Conservation (phyloP, 2,888 invertebrate species). For the Andrena haemorrhoa region DNA sequence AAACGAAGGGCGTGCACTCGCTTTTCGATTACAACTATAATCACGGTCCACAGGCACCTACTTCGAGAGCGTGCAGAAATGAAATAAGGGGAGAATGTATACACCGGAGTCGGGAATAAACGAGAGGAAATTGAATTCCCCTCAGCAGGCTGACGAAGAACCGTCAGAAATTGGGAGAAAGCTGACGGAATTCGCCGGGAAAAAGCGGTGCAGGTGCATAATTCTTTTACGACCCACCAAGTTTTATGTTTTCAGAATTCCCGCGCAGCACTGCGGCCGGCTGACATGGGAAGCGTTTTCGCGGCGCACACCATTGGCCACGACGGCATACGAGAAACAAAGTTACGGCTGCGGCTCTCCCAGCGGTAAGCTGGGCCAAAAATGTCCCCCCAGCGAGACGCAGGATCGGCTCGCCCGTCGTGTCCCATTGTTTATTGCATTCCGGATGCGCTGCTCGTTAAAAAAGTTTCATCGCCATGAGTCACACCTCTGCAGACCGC, state of each 20-base stretch:
- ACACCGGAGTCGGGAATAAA: no score
- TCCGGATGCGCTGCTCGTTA: conserved; percentile 75
- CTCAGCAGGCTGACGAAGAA: no score
- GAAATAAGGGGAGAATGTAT: background rate
- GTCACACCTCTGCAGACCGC: conserved; percentile 65
- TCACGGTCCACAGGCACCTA: background rate
- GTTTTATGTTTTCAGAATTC: conserved; percentile 54
- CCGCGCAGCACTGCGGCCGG: conserved; percentile 6
- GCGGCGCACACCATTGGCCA: conserved; percentile 44
- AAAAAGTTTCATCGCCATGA: conserved; percentile 75
- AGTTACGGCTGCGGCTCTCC: conserved; percentile 49
- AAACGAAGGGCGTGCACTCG: background rate
- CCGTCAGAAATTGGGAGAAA: background rate
- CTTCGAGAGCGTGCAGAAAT: background rate
- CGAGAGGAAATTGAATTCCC: no score
- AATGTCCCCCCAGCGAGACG: conserved; percentile 55
- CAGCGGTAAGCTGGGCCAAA: conserved; percentile 51
- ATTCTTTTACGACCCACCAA: conserved; percentile 41
- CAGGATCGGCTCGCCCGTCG: conserved; percentile 25
- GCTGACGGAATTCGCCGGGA: background rate
- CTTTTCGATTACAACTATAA: background rate
- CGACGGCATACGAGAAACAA: conserved; percentile 45
- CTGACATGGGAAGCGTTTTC: conserved; percentile 31
- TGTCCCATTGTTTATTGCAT: conserved; percentile 75
- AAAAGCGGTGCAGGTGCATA: conserved; percentile 14